Conservation (phyloP, 2,888 invertebrate genomes). For the Drepana falcataria region DNA sequence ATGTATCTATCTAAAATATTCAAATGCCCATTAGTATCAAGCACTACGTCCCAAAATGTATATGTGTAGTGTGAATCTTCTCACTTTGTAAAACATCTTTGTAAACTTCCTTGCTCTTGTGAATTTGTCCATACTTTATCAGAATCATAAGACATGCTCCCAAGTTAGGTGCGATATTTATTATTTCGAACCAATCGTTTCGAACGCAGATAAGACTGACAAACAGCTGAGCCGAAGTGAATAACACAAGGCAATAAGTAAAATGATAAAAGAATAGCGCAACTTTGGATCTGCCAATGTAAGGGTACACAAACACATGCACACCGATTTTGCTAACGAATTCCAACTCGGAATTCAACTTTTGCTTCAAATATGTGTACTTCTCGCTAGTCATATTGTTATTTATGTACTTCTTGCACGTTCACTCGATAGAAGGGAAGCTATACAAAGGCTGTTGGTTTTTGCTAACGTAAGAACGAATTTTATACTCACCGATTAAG, state of each 20-base stretch:
- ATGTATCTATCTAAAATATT: slow-evolving; percentile 38
- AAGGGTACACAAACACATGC: slow-evolving; percentile 51
- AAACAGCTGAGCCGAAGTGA: slow-evolving; percentile 42
- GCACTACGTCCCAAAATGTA: slow-evolving; percentile 42
- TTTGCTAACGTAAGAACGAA: no score
- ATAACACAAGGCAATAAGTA: slow-evolving; percentile 27
- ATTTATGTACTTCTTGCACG: not conserved
- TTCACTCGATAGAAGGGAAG: not conserved
- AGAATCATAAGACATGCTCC: slow-evolving; percentile 51
- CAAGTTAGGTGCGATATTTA: slow-evolving; percentile 57
- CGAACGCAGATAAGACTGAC: slow-evolving; percentile 37
- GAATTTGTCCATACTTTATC: slow-evolving; percentile 46
- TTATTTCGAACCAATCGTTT: slow-evolving; percentile 47
- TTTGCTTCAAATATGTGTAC: slow-evolving; percentile 22
- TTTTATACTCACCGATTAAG: no score
- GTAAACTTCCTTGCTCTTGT: slow-evolving; percentile 38
- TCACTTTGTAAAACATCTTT: slow-evolving; percentile 38
- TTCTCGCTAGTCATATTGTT: slow-evolving; percentile 17
- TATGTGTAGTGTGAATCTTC: slow-evolving; percentile 42
- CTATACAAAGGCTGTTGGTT: not conserved
- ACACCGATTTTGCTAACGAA: slow-evolving; percentile 36
- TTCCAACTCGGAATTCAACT: slow-evolving; percentile 38
- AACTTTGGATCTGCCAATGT: slow-evolving; percentile 33
- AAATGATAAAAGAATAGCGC: slow-evolving; percentile 29
- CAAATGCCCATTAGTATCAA: slow-evolving; percentile 30